Evolutionary conservation across 2,888 invertebrate genomes (phyloP).

Genomic region (Drosophila fulvimacula): DNA sequence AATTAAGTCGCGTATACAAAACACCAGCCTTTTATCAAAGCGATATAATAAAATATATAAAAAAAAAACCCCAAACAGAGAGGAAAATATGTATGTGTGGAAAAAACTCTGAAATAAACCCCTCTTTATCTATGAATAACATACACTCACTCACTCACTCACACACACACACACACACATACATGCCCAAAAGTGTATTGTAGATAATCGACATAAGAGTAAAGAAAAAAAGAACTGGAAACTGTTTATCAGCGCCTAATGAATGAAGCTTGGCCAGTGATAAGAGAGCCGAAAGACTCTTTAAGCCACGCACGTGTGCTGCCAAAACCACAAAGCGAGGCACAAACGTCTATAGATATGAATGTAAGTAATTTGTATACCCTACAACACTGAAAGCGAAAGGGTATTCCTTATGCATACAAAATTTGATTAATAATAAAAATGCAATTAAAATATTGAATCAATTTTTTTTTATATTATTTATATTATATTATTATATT

Average conservation of each 20-base stretch:
- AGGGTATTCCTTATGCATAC: neutral
- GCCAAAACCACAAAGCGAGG: conserved; percentile 27
- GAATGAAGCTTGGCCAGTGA: conserved; percentile 60
- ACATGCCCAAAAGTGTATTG: conserved; percentile 14
- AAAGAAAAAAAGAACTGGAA: conserved; percentile 35
- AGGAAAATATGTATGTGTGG: conserved; percentile 17
- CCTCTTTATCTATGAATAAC: conserved; percentile 51
- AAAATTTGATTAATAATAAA: too few species aligned
- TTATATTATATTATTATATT: too few species aligned
- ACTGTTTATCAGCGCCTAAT: conserved; percentile 67
- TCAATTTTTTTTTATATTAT: too few species aligned
- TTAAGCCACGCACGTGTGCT: conserved; percentile 62
- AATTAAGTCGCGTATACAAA: conserved; percentile 77
- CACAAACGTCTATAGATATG: conserved; percentile 4
- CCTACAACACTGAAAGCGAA: neutral
- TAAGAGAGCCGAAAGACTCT: conserved; percentile 48
- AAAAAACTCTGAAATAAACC: conserved; percentile 35
- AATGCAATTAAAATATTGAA: too few species aligned
- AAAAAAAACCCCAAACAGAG: conserved; percentile 28
- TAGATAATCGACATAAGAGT: conserved; percentile 52
- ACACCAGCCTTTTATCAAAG: conserved; percentile 67
- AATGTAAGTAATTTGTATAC: conserved; percentile 23
- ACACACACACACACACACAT: conserved; percentile 19
- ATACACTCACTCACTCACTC: conserved; percentile 20
- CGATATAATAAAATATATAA: conserved; percentile 56